A percentile compares a stretch with the other conserved stretches of the same genome.
Evolutionary conservation across 35 echinoderm and acorn worm species (phyloP).

Genomic region (Chiridota heheva): DNA sequence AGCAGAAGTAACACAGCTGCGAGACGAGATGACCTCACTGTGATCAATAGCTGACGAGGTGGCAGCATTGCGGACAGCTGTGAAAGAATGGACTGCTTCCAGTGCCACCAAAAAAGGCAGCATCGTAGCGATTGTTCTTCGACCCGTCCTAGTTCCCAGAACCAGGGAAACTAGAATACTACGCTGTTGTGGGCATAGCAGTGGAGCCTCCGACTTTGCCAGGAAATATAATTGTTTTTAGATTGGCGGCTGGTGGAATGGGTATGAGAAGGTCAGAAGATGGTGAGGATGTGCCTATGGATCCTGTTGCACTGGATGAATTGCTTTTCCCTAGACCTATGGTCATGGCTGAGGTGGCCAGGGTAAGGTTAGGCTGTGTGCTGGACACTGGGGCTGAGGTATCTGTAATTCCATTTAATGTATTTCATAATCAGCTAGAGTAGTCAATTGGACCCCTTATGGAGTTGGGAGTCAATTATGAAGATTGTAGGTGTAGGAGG

Average conservation of each 20-base stretch:
- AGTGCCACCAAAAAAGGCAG: neutral
- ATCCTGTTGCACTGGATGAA: too few species aligned
- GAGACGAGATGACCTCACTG: too few species aligned
- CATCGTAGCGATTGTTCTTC: neutral
- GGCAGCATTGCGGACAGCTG: constrained; percentile 7
- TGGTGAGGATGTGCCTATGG: constrained; percentile 18
- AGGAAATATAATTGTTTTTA: neutral
- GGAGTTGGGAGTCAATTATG: neutral
- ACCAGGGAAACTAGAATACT: constrained; percentile 47
- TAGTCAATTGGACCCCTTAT: neutral
- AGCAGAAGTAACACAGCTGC: constrained; percentile 15
- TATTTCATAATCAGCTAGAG: constrained; percentile 40
- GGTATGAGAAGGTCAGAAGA: neutral
- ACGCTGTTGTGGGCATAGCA: constrained; percentile 40
- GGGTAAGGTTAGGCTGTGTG: constrained; percentile 31
- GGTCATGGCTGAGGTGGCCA: constrained; percentile 29
- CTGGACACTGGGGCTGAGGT: constrained; percentile 65
- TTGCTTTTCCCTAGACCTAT: constrained; percentile 39
- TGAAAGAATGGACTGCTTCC: constrained; percentile 15
- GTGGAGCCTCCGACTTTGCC: constrained; percentile 8
- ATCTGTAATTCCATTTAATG: constrained; percentile 33
- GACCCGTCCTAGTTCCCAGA: neutral
- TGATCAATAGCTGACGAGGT: neutral
- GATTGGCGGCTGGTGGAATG: neutral
- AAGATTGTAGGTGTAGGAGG: constrained; percentile 35